phyloP scores from a whole-genome alignment of 2,113 vertebrate genomes.

The Galbula dea region DNA sequence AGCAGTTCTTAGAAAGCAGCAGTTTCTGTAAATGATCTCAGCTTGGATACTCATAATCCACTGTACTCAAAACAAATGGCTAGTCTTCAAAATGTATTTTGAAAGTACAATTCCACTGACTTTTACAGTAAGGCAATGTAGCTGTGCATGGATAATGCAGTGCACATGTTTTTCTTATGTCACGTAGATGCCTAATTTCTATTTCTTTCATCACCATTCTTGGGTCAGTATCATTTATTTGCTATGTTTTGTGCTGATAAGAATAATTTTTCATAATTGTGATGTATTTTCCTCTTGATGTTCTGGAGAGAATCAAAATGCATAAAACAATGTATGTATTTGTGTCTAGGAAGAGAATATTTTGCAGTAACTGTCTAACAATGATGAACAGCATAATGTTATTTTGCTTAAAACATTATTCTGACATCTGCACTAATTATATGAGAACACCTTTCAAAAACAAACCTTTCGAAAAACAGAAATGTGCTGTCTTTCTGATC shows the following conservation, averaged over 20 bases:
- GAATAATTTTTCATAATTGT: background rate
- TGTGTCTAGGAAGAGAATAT: background rate
- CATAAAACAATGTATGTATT: fast-evolving
- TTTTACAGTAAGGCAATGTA: background rate
- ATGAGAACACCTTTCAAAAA: background rate
- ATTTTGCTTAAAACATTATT: background rate
- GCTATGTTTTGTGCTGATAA: background rate
- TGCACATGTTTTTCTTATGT: background rate
- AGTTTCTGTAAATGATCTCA: background rate
- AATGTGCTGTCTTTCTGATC: background rate
- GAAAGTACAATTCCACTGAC: background rate
- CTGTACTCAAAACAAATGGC: background rate
- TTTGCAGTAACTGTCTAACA: background rate
- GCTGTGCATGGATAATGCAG: background rate
- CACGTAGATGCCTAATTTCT: background rate
- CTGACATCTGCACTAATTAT: background rate
- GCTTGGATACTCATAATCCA: background rate
- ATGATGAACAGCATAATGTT: background rate
- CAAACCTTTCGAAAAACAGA: background rate
- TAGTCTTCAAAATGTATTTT: background rate
- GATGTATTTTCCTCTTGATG: background rate
- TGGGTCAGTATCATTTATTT: background rate
- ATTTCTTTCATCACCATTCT: background rate
- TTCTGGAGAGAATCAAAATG: background rate
- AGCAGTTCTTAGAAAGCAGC: background rate